phyloP scores from a whole-genome alignment of 2,888 invertebrate genomes.

The Oasisia sp. region DNA sequence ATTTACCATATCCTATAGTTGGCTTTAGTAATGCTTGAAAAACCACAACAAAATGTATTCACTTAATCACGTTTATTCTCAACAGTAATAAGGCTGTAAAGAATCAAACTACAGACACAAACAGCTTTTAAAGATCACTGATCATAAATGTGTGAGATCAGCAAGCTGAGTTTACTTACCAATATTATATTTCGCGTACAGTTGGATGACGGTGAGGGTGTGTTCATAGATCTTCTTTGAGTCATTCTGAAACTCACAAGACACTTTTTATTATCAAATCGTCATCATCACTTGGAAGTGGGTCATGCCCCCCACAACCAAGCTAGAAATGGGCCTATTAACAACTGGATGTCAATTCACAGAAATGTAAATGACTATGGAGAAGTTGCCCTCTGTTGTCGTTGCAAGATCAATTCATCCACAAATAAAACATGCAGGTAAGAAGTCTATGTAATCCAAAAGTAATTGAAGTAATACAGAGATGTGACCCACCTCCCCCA shows the following conservation, averaged over 20 bases:
- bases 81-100: neutral
- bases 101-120: conserved; percentile 20
- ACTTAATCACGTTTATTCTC: neutral
- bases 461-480: too few species aligned
- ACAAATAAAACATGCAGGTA: neutral
- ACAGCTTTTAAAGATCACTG: neutral
- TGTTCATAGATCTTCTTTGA: conserved; percentile 76
- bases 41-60: neutral
- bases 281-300: neutral
- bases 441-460: neutral
- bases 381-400: neutral
- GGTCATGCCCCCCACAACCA: neutral
- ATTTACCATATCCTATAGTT: neutral
- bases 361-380: neutral
- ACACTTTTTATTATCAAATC: neutral
- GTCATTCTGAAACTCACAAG: conserved; percentile 47
- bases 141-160: neutral
- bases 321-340: neutral
- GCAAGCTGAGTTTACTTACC: conserved; percentile 46
- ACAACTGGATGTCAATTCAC: neutral
- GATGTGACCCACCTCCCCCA: too few species aligned
- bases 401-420: neutral
- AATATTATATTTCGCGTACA: conserved; percentile 70
- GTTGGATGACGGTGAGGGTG: conserved; percentile 77
- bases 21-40: neutral